phyloP scores from a whole-genome alignment of 1,140 invertebrate genomes.

The Aphaenogaster rudis region DNA sequence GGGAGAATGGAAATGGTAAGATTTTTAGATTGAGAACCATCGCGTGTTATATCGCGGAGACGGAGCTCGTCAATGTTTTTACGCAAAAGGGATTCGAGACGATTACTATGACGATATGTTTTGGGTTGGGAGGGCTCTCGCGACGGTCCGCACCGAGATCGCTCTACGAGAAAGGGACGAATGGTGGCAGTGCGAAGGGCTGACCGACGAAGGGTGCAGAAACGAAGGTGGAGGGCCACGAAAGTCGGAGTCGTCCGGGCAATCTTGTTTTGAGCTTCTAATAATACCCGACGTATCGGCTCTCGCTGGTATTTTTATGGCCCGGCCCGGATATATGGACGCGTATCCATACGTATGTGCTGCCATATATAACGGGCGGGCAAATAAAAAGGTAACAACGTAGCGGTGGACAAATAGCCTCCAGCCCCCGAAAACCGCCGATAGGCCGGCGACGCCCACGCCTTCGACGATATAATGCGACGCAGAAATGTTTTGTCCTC shows the following conservation, averaged over 20 bases:
- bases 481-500: constrained; percentile 38
- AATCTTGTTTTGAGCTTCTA: constrained; percentile 76
- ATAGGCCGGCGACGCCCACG: constrained; percentile 48
- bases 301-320: constrained; percentile 73
- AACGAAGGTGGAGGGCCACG: constrained; percentile 52
- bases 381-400: constrained; percentile 66
- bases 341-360: constrained; percentile 52
- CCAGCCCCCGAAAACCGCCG: constrained; percentile 40
- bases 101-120: constrained; percentile 57
- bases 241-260: constrained; percentile 56
- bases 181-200: constrained; percentile 34
- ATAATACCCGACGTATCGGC: constrained; percentile 73
- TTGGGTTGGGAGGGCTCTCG: background rate
- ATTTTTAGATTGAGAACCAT: constrained; percentile 36
- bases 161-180: constrained; percentile 15
- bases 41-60: constrained; percentile 31
- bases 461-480: constrained; percentile 50
- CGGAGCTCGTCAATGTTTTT: constrained; percentile 61
- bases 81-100: constrained; percentile 55
- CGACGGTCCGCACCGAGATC: constrained; percentile 48
- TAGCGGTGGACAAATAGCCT: constrained; percentile 62
- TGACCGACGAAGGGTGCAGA: constrained; percentile 59
- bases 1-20: background rate
- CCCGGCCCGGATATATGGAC: constrained; percentile 41
- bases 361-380: constrained; percentile 51